Percentiles rank a stretch among this genome's conserved stretches.
phyloP scores from a whole-genome alignment of 2,888 invertebrate species.

The Petrolisthes cinctipes region DNA sequence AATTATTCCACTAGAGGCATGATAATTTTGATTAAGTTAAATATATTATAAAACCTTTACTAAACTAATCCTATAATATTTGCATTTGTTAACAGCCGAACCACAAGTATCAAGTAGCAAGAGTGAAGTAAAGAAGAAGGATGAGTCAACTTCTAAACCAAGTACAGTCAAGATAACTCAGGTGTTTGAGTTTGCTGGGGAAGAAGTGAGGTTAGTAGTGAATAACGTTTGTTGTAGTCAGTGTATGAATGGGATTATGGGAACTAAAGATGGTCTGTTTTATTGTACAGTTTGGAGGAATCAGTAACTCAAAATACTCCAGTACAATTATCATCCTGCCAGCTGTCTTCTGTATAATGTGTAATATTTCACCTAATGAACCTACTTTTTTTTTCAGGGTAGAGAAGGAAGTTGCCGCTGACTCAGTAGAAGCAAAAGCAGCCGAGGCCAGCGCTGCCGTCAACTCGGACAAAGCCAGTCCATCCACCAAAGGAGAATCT shows the following conservation, averaged over 20 bases:
- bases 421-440: constrained; percentile 73
- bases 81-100: constrained; percentile 4
- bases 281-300: not conserved
- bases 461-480: not conserved
- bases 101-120: not conserved
- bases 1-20: not conserved
- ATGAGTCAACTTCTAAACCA: not conserved
- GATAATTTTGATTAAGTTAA: not conserved
- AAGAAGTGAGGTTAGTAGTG: constrained; percentile 77
- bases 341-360: too few relatives aligned
- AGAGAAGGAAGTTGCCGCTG: constrained; percentile 75
- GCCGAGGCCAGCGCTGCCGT: constrained; percentile 54
- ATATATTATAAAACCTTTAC: not conserved
- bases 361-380: too few relatives aligned
- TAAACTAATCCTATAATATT: not conserved
- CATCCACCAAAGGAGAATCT: not conserved
- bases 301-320: too few relatives aligned
- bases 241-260: too few relatives aligned
- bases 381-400: constrained; percentile 69
- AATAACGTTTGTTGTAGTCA: not conserved
- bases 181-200: constrained; percentile 88
- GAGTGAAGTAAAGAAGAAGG: constrained; percentile 26
- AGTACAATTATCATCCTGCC: too few relatives aligned
- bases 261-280: too few relatives aligned
- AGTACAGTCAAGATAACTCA: constrained; percentile 71